Conservation (phyloP, 2,888 invertebrate genomes). For the Atrina japonica region DNA sequence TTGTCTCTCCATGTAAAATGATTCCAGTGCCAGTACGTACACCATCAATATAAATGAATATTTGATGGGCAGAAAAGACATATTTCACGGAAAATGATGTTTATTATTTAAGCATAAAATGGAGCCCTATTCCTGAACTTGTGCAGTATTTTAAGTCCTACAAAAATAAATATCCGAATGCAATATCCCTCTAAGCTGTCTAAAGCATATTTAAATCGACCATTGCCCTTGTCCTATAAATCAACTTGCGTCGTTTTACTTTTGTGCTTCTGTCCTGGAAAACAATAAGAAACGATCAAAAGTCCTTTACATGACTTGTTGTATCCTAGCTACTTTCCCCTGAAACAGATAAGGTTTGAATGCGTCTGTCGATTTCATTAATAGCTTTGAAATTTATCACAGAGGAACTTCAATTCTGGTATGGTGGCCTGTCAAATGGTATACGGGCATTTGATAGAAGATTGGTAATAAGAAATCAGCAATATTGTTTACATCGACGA, state of each 20-base stretch:
- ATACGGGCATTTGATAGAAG: constrained; percentile 34
- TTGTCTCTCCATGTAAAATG: too few species aligned
- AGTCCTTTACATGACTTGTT: constrained; percentile 29
- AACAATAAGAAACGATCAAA: constrained; percentile 28
- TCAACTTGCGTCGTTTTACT: constrained; percentile 29
- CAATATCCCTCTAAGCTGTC: not conserved
- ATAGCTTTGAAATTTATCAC: constrained; percentile 30
- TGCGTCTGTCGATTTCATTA: constrained; percentile 34
- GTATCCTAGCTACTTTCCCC: constrained; percentile 37
- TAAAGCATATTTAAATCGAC: constrained; percentile 20
- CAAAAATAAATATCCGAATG: too few species aligned
- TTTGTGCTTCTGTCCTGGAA: constrained; percentile 31
- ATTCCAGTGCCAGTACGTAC: too few species aligned
- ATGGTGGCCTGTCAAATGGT: constrained; percentile 19
- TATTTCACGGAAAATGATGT: too few species aligned
- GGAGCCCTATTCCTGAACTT: too few species aligned
- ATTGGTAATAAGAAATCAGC: constrained; percentile 29
- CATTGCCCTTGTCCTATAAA: constrained; percentile 31
- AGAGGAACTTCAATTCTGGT: constrained; percentile 8
- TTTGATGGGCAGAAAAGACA: too few species aligned
- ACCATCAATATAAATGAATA: too few species aligned
- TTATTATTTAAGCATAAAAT: too few species aligned
- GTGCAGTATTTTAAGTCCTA: too few species aligned
- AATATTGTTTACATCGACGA: constrained; percentile 24
- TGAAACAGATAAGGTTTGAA: constrained; percentile 27